phyloP scores from a whole-genome alignment of 2,113 vertebrate genomes.

The Gnathonemus longibarbis region DNA sequence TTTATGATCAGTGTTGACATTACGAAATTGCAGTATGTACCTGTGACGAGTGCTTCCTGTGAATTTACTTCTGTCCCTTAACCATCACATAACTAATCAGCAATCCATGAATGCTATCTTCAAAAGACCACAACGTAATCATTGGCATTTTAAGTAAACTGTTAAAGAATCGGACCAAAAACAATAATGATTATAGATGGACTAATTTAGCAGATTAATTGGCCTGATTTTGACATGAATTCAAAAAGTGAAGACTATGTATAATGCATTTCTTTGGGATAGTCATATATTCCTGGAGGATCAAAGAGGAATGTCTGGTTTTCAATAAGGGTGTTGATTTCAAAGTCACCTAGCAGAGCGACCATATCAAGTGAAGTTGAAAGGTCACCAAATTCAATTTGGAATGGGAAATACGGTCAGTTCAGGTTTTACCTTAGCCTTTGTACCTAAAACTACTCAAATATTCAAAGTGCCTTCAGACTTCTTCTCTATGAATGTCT shows the following conservation, averaged over 20 bases:
- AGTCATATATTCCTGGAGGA: neutral
- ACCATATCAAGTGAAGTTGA: constrained; percentile 2
- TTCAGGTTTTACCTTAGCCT: neutral
- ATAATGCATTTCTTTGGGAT: neutral
- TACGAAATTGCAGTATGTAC: neutral
- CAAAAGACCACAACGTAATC: neutral
- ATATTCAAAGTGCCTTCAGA: neutral
- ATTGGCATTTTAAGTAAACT: neutral
- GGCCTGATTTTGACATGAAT: neutral
- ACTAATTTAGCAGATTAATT: neutral
- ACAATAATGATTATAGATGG: neutral
- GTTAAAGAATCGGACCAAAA: neutral
- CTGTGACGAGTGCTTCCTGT: neutral
- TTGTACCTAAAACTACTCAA: neutral
- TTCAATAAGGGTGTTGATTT: neutral
- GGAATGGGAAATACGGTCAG: neutral
- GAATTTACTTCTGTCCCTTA: neutral
- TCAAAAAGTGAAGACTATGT: neutral
- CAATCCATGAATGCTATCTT: neutral
- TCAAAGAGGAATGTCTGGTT: neutral
- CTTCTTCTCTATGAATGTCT: neutral
- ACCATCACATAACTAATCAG: neutral
- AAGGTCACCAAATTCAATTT: constrained; percentile 2
- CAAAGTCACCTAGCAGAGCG: neutral
- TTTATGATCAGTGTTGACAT: neutral